A percentile compares a stretch with the other conserved stretches of the same genome.
Evolutionary conservation across 2,888 invertebrate species (phyloP).

Genomic region (Troides helena): DNA sequence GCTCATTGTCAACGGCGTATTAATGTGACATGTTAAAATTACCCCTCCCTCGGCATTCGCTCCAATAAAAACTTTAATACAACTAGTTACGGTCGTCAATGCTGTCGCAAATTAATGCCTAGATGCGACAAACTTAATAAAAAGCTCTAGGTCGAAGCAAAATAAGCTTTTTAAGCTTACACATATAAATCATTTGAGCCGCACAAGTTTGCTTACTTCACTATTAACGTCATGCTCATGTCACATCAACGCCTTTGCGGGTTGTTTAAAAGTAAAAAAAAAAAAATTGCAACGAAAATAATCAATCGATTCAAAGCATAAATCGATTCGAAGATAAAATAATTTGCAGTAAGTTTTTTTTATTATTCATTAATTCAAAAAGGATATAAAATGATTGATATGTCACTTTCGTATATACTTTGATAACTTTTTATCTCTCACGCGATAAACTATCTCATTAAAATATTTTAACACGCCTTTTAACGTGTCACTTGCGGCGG

Average conservation of each 20-base stretch:
- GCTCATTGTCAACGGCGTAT: conserved; percentile 58
- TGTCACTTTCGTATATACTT: conserved; percentile 12
- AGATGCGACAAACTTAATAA: conserved; percentile 7
- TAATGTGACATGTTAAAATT: conserved; percentile 46
- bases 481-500: conserved; percentile 12
- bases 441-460: conserved; percentile 12
- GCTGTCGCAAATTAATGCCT: conserved; percentile 2
- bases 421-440: conserved; percentile 13
- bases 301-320: conserved; percentile 9
- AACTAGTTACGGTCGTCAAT: conserved; percentile 9
- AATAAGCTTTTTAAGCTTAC: conserved; percentile 3
- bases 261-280: conserved; percentile 19
- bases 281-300: background rate
- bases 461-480: conserved; percentile 21
- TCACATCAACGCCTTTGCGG: conserved; percentile 52
- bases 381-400: conserved; percentile 8
- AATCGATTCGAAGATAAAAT: conserved; percentile 21
- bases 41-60: background rate
- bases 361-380: conserved; percentile 16
- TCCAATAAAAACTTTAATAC: conserved; percentile 14
- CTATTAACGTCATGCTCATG: conserved; percentile 56
- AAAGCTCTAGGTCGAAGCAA: background rate
- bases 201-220: conserved; percentile 4
- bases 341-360: conserved; percentile 23
- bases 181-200: background rate